A percentile compares a stretch with the other conserved stretches of the same genome.
Conservation (phyloP, 2,113 vertebrate species). For the Peromyscus californicus region DNA sequence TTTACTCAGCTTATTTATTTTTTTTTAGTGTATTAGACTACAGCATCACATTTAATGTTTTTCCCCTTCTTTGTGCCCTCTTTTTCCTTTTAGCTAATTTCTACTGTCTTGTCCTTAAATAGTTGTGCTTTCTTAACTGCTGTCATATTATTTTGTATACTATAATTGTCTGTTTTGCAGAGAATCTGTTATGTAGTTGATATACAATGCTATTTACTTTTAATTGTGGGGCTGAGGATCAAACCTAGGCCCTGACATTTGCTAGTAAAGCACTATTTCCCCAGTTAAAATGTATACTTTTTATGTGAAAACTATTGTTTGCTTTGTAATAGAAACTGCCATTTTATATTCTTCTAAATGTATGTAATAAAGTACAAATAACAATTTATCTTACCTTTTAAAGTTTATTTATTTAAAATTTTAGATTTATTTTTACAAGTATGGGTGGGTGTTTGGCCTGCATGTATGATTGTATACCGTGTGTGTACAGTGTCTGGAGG, state of each 20-base stretch:
- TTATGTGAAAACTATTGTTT: slow-evolving; percentile 55
- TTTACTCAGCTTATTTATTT: not conserved
- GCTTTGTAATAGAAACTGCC: not conserved
- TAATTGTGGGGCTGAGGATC: not conserved
- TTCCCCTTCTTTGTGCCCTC: not conserved
- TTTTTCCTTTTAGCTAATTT: not conserved
- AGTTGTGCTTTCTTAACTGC: not conserved
- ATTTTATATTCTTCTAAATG: not conserved
- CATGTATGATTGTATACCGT: not conserved
- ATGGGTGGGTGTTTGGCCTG: not conserved
- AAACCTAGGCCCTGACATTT: not conserved
- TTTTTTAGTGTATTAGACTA: not conserved
- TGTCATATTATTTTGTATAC: not conserved
- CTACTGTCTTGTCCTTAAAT: not conserved
- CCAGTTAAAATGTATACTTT: not conserved
- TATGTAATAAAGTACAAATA: not conserved
- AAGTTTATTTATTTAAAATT: not conserved
- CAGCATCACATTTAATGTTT: not conserved
- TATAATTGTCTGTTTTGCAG: not conserved
- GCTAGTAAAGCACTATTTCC: not conserved
- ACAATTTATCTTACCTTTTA: not conserved
- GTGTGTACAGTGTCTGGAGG: not conserved
- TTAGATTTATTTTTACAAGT: not conserved
- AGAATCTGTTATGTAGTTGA: not conserved
- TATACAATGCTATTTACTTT: not conserved